Conservation (phyloP, 1,140 invertebrate genomes). For the Magallana angulata region DNA sequence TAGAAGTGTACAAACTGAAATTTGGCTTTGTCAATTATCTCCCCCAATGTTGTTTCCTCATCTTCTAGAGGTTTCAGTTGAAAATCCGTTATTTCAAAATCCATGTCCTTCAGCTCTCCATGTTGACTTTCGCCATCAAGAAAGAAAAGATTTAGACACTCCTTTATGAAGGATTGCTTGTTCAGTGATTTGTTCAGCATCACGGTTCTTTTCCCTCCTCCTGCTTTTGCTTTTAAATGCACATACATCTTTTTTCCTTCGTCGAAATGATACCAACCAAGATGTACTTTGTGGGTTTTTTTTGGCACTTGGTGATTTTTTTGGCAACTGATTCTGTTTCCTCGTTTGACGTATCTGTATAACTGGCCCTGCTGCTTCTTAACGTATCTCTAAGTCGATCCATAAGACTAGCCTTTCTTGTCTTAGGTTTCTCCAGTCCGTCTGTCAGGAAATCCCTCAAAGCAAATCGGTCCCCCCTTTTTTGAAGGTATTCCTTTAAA, state of each 20-base stretch:
- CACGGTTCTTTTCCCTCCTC: slow-evolving; percentile 46
- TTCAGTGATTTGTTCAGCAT: slow-evolving; percentile 44
- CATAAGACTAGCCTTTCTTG: slow-evolving; percentile 48
- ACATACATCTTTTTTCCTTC: slow-evolving; percentile 38
- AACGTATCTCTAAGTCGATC: slow-evolving; percentile 42
- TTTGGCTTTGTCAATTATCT: slow-evolving; percentile 46
- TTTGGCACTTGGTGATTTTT: slow-evolving; percentile 41
- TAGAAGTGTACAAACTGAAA: slow-evolving; percentile 44
- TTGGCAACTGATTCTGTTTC: not conserved
- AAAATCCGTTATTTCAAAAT: slow-evolving; percentile 43
- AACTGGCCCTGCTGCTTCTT: slow-evolving; percentile 28
- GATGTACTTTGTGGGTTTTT: slow-evolving; percentile 48
- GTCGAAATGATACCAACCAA: slow-evolving; percentile 49
- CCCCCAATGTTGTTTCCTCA: slow-evolving; percentile 40
- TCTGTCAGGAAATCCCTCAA: slow-evolving; percentile 40
- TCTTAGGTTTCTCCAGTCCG: slow-evolving; percentile 16
- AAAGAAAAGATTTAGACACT: slow-evolving; percentile 40
- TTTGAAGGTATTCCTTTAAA: slow-evolving; percentile 41
- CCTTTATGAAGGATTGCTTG: slow-evolving; percentile 29
- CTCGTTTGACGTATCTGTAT: not conserved
- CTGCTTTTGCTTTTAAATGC: slow-evolving; percentile 40
- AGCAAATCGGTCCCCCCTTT: slow-evolving; percentile 42
- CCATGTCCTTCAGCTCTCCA: slow-evolving; percentile 49
- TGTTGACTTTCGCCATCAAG: slow-evolving; percentile 39
- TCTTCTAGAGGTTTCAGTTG: slow-evolving; percentile 47